A percentile compares a stretch with the other conserved stretches of the same genome.
These are phyloP conservation scores for Brienomyrus longianalis DNA, from an alignment of 2,113 vertebrate genomes.

Conservation along the genomic window DNA sequence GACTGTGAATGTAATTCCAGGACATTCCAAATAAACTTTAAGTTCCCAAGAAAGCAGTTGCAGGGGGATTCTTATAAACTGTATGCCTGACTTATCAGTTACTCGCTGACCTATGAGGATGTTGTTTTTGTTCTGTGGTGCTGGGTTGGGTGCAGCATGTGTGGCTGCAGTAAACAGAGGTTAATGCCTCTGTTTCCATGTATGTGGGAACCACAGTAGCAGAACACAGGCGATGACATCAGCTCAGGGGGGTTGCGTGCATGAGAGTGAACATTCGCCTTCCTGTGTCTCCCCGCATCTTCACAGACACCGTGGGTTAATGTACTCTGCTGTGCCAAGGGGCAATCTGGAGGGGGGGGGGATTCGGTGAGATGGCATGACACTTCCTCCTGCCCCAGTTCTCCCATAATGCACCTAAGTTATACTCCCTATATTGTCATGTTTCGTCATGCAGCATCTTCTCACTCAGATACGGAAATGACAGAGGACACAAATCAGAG, in stretches of 20 bases:
- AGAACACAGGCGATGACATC: conserved; percentile 40
- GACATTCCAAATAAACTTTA: not conserved
- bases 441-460: not conserved
- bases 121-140: not conserved
- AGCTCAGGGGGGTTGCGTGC: conserved; percentile 51
- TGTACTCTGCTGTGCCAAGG: conserved; percentile 43
- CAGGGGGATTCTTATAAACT: not conserved
- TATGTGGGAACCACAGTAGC: not conserved
- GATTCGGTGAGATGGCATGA: conserved; percentile 38
- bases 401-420: conserved; percentile 30
- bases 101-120: not conserved
- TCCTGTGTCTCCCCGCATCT: not conserved
- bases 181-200: not conserved
- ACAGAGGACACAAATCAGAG: not conserved
- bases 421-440: conserved; percentile 7
- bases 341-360: conserved; percentile 32
- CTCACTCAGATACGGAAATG: not conserved
- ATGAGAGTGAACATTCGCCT: conserved; percentile 38
- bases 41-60: not conserved
- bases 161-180: not conserved
- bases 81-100: not conserved
- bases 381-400: conserved; percentile 22
- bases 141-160: not conserved
- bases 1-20: not conserved
- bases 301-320: not conserved